Evolutionary conservation across 2,888 invertebrate genomes (phyloP).

Genomic region (Mystacides longicornis): DNA sequence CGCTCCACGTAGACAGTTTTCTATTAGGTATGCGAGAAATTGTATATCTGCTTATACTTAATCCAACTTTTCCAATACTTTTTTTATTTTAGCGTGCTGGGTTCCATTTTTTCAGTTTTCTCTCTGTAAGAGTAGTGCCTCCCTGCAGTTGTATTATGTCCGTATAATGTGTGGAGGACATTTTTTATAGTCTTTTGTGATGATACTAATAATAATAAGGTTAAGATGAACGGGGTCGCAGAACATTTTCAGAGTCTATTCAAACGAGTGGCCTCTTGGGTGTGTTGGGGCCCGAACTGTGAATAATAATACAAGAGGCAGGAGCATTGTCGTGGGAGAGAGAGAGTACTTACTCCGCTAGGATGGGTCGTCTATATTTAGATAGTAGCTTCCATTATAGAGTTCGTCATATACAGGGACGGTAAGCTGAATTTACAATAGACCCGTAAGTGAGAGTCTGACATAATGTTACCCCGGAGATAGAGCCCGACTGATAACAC

Average conservation of each 20-base stretch:
- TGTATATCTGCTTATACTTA: too few species aligned
- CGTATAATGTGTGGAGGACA: too few species aligned
- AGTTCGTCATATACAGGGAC: not conserved
- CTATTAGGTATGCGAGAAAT: too few species aligned
- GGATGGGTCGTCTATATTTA: not conserved
- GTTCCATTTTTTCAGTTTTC: too few species aligned
- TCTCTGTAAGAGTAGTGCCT: too few species aligned
- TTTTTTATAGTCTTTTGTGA: too few species aligned
- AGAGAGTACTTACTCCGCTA: not conserved
- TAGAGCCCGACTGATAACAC: constrained; percentile 20
- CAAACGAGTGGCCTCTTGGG: constrained; percentile 11
- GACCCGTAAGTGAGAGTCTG: constrained; percentile 4
- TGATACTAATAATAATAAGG: not conserved
- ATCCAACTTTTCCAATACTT: too few species aligned
- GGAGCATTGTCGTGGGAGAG: constrained; percentile 19
- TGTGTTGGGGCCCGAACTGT: constrained; percentile 15
- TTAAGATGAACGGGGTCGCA: constrained; percentile 2
- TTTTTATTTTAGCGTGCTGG: too few species aligned
- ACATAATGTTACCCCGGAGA: constrained; percentile 19
- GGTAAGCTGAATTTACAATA: constrained; percentile 8
- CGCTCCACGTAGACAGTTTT: too few species aligned
- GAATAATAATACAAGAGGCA: constrained; percentile 22
- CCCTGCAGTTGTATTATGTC: too few species aligned
- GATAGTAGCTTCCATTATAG: not conserved
- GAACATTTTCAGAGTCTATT: constrained; percentile 13